phyloP scores from a whole-genome alignment of 2,113 vertebrate genomes.

The Pangasianodon gigas region DNA sequence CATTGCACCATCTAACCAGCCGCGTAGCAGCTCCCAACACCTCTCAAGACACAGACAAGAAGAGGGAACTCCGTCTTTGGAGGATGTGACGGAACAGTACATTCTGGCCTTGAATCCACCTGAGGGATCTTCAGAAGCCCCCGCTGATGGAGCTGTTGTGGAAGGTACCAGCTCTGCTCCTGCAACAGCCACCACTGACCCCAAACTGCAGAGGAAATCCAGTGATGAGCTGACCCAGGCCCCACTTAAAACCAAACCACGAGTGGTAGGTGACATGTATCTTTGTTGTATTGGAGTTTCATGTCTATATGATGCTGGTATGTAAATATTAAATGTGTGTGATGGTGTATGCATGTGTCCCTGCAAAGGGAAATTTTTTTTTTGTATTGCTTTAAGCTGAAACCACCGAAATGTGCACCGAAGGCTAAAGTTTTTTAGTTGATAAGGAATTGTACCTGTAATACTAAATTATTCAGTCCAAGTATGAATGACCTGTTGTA shows the following conservation, averaged over 20 bases:
- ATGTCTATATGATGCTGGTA: neutral
- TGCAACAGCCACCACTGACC: constrained; percentile 63
- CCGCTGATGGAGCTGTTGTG: constrained; percentile 50
- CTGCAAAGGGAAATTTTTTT: neutral
- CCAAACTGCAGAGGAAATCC: constrained; percentile 68
- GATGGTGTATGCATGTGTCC: constrained; percentile 10
- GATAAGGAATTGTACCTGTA: neutral
- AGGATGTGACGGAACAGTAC: constrained; percentile 88
- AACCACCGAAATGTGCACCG: neutral
- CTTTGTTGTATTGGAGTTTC: constrained; percentile 8
- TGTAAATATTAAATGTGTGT: neutral
- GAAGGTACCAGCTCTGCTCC: constrained; percentile 72
- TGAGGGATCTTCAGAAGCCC: constrained; percentile 62
- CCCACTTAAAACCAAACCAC: constrained; percentile 82
- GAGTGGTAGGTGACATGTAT: constrained; percentile 85
- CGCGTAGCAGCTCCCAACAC: constrained; percentile 47
- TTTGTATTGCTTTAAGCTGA: constrained; percentile 14
- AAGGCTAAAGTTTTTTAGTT: neutral
- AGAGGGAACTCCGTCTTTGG: constrained; percentile 78
- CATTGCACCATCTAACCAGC: constrained; percentile 74
- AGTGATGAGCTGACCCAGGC: constrained; percentile 71
- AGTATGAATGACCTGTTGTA: neutral
- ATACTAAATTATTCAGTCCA: neutral
- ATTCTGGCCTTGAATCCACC: constrained; percentile 75
- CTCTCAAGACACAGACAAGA: constrained; percentile 61